phyloP scores from a whole-genome alignment of 2,113 vertebrate species.

The Phalacrocorax pelagicus region DNA sequence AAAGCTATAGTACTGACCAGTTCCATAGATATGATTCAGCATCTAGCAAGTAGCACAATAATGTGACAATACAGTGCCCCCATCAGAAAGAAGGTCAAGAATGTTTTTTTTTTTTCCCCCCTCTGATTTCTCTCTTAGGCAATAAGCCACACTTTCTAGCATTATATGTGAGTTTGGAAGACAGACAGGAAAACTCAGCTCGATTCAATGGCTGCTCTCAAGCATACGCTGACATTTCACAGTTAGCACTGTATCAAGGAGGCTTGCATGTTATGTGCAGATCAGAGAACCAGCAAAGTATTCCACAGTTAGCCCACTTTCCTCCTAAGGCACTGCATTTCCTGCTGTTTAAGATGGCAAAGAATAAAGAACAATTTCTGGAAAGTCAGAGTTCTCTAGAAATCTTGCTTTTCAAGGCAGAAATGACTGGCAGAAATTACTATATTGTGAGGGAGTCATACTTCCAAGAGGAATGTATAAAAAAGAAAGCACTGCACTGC shows the following conservation, averaged over 20 bases:
- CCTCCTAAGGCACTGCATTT: constrained; percentile 33
- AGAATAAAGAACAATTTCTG: background rate
- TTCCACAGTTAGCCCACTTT: background rate
- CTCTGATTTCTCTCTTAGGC: background rate
- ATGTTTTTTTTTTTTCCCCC: background rate
- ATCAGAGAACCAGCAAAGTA: background rate
- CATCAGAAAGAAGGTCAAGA: background rate
- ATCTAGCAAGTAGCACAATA: background rate
- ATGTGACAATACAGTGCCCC: background rate
- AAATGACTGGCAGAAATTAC: background rate
- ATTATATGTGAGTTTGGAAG: background rate
- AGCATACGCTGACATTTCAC: background rate
- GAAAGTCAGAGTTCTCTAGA: background rate
- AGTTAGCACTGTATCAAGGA: background rate
- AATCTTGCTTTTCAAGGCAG: background rate
- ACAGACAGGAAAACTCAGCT: background rate
- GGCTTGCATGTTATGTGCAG: background rate
- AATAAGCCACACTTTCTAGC: background rate
- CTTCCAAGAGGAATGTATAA: background rate
- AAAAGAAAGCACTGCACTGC: background rate
- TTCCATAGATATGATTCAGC: background rate
- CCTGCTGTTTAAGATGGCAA: background rate
- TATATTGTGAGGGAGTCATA: background rate
- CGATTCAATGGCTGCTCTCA: background rate
- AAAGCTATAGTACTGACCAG: background rate